Conservation (phyloP, 2,113 vertebrate species). For the Hystrix brachyura region DNA sequence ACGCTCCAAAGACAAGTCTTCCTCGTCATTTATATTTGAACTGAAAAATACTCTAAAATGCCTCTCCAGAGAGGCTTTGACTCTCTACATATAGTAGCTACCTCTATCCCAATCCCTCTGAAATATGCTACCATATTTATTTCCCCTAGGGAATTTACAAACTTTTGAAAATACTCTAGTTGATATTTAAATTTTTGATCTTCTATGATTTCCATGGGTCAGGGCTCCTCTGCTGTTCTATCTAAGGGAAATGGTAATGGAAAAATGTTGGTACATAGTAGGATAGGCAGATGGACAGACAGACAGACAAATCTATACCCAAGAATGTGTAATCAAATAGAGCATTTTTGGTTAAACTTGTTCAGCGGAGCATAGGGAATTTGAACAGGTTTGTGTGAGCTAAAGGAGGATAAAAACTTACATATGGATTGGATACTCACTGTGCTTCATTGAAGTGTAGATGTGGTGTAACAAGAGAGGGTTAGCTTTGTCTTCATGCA, state of each 20-base stretch:
- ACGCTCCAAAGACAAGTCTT: neutral
- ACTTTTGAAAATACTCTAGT: neutral
- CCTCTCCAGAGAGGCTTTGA: neutral
- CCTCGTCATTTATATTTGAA: neutral
- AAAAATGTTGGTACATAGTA: neutral
- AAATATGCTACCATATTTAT: neutral
- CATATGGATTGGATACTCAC: no score
- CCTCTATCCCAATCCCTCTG: neutral
- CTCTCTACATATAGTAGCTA: neutral
- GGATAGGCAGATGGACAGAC: neutral
- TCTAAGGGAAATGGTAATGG: neutral
- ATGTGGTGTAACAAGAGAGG: no score
- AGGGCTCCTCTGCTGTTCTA: neutral
- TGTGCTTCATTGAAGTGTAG: neutral
- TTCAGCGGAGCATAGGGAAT: neutral
- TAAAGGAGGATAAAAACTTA: neutral
- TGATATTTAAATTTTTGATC: neutral
- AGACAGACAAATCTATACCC: neutral
- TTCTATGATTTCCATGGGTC: neutral
- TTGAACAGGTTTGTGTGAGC: neutral
- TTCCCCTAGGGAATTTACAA: neutral
- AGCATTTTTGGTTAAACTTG: neutral
- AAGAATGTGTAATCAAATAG: neutral
- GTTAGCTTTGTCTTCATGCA: neutral
- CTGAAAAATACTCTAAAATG: neutral